Evolutionary conservation across 53 echinoderm and acorn worm genomes (phyloP).

Genomic region (Echinometra lucunter): DNA sequence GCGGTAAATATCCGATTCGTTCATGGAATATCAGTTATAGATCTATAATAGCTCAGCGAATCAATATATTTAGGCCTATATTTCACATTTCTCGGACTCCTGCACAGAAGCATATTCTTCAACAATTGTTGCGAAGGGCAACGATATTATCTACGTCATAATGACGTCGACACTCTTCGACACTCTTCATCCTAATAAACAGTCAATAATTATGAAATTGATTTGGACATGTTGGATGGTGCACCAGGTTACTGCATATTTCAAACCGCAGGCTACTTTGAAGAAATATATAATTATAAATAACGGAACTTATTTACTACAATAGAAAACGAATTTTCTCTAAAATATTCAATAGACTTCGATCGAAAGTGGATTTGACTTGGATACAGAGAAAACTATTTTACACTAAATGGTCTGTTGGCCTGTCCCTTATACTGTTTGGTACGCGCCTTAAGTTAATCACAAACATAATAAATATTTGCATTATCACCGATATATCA

Average conservation of each 20-base stretch:
- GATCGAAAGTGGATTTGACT: neutral
- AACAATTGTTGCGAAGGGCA: neutral
- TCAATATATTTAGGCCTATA: neutral
- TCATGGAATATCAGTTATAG: too few relatives aligned
- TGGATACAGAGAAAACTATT: neutral
- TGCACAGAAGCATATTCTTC: neutral
- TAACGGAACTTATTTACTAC: neutral
- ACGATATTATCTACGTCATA: neutral
- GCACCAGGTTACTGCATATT: neutral
- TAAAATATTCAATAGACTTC: neutral
- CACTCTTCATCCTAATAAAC: neutral
- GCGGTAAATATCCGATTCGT: too few relatives aligned
- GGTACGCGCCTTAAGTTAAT: neutral
- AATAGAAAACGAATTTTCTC: neutral
- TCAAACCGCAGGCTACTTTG: neutral
- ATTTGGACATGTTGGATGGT: neutral
- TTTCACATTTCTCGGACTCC: neutral
- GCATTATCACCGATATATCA: too few relatives aligned
- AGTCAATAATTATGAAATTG: neutral
- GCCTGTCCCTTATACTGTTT: too few relatives aligned
- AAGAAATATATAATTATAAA: neutral
- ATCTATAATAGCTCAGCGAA: neutral
- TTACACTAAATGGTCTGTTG: neutral
- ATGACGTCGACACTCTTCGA: slow-evolving; percentile 17
- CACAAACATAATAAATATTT: neutral